Evolutionary conservation across 2,113 vertebrate genomes (phyloP).

Genomic region (Gambusia holbrooki): DNA sequence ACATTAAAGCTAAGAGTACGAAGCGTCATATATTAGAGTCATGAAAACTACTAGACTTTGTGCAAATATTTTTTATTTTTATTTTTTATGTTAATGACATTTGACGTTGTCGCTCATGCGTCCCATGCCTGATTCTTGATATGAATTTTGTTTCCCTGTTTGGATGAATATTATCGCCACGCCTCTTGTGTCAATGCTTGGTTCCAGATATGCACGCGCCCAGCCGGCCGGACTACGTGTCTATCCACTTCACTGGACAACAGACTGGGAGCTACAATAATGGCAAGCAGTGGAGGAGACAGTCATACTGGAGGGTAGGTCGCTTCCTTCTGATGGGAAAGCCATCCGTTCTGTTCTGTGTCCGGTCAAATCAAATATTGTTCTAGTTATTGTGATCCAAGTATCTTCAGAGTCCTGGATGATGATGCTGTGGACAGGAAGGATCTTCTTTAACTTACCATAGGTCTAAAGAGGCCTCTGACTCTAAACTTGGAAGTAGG

Average conservation of each 20-base stretch:
- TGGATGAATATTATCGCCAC: not conserved
- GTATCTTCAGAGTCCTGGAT: too few species aligned
- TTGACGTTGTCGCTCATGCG: too few species aligned
- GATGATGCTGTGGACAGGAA: too few species aligned
- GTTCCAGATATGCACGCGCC: constrained; percentile 78
- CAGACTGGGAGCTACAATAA: constrained; percentile 80
- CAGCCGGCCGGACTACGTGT: constrained; percentile 85
- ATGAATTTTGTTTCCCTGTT: not conserved
- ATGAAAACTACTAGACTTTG: not conserved
- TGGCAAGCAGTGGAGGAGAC: constrained; percentile 86
- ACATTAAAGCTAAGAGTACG: not conserved
- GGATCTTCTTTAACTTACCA: too few species aligned
- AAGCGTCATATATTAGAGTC: not conserved
- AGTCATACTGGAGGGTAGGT: constrained; percentile 92
- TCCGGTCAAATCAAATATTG: too few species aligned
- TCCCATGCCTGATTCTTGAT: not conserved
- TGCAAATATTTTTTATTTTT: not conserved
- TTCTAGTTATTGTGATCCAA: too few species aligned
- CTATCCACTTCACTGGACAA: constrained; percentile 81
- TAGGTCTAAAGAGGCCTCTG: too few species aligned
- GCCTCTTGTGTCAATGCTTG: constrained; percentile 21
- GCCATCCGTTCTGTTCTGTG: too few species aligned
- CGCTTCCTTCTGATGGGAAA: too few species aligned
- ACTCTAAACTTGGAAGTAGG: too few species aligned
- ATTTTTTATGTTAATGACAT: not conserved